Conservation (phyloP, 2,797 vertebrate genomes). For the Amazona ochrocephala region DNA sequence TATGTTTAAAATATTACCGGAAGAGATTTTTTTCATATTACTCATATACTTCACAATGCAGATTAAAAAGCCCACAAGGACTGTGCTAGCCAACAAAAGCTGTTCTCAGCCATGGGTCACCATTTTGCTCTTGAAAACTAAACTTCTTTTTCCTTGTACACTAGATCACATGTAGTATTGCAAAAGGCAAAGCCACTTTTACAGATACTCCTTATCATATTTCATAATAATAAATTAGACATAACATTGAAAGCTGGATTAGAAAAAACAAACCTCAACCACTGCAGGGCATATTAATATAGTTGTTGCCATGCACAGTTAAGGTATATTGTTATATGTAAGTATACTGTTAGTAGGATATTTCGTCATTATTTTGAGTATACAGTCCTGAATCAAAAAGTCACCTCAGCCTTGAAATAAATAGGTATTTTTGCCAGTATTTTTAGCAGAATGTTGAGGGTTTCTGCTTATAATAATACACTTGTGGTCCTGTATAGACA, state of each 20-base stretch:
- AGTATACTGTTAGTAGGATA: background rate
- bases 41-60: background rate
- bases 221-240: conserved; percentile 5
- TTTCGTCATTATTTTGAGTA: background rate
- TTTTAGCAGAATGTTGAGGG: background rate
- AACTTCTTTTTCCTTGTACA: background rate
- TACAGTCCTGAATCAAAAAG: background rate
- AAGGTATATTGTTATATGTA: background rate
- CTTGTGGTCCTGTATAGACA: background rate
- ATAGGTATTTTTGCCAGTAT: background rate
- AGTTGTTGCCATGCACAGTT: background rate
- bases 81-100: background rate
- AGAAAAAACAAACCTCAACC: background rate
- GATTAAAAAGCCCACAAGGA: background rate
- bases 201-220: background rate
- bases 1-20: conserved; percentile 31
- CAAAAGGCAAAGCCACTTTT: background rate
- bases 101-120: background rate
- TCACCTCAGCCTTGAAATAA: background rate
- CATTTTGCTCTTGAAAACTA: background rate
- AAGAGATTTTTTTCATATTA: background rate
- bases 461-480: background rate
- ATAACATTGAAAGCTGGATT: background rate
- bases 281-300: background rate
- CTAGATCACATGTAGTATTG: background rate